Base-by-base conservation (phyloP, 2,888 invertebrate genomes). In the Augiades crinisus region DNA sequence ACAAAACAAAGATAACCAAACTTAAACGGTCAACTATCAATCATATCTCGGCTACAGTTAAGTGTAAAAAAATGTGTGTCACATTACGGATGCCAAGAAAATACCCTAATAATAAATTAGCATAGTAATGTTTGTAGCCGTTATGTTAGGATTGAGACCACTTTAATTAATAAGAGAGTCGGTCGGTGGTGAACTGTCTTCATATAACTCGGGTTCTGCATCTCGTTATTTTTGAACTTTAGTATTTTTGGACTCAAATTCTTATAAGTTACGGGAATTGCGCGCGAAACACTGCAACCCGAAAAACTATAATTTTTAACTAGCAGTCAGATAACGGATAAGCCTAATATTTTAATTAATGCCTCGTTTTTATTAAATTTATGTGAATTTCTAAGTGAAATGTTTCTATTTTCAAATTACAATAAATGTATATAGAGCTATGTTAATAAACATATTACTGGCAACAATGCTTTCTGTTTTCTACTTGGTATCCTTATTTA, bases 21-120 rank as follows among this genome's bases (percentile, higher is more conserved):
- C 72, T 78, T 73, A 75, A 79, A 72, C 78, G 81, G 82, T 78
- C 77, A 78, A 69, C 81, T 79, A 89, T 89, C 87, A 86, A 89
- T 89, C 87, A 89, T 83, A 82, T 78, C 82, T 81, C 75, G 70
- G 83, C 85, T 83, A 89, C 87, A 88, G 87, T 88, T 88, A 87
- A 72, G 73, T 78, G 74, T 75, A 70, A 76, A 81, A 82, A 85
- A 83, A 88, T 85, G 80, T 83, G 70, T 89, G 88, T 87, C 88
- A 85, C 80, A 80, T 81, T 83, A 78, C 86, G 83, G 83, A 83
- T 85, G 81, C 73, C 74, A 74, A 82, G 82, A 82, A 86, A 84
- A 82, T 82, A 85, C 81, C 84, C 80, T 78, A 82, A 85, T 81
- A 85, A 87, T 86, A 83, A 85, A 89, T 88, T 88, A 79, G 81